phyloP scores from a whole-genome alignment of 92 coral and sea anemone genomes.

The Porites evermanni region DNA sequence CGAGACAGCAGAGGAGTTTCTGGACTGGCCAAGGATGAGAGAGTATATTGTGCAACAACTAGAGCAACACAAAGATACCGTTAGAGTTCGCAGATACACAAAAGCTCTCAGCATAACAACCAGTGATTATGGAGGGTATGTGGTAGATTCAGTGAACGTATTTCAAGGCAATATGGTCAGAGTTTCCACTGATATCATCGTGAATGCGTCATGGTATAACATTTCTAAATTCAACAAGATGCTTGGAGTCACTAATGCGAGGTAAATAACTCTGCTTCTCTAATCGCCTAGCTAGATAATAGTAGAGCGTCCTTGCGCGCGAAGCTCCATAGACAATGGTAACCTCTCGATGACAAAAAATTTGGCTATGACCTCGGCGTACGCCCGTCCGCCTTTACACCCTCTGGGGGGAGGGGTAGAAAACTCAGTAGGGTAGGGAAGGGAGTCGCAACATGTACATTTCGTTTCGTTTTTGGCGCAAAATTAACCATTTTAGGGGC shows the following conservation, averaged over 20 bases:
- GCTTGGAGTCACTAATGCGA: constrained; percentile 40
- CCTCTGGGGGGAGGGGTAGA: too few relatives aligned
- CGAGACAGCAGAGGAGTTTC: constrained; percentile 73
- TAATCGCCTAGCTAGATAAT: too few relatives aligned
- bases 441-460: too few relatives aligned
- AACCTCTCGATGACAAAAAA: too few relatives aligned
- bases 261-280: too few relatives aligned
- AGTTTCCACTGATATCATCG: constrained; percentile 31
- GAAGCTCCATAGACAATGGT: too few relatives aligned
- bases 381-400: too few relatives aligned
- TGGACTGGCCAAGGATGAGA: constrained; percentile 61
- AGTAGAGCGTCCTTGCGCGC: too few relatives aligned
- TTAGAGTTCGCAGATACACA: constrained; percentile 28
- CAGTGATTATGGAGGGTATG: constrained; percentile 11
- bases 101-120: constrained; percentile 43
- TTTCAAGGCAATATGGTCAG: background rate
- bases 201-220: constrained; percentile 75
- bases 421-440: too few relatives aligned
- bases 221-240: constrained; percentile 63
- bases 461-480: too few relatives aligned
- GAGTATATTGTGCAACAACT: constrained; percentile 37
- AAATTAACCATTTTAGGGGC: too few relatives aligned
- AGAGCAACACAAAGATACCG: background rate
- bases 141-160: background rate
- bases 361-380: too few relatives aligned